Evolutionary conservation across 1,140 invertebrate species (phyloP).

Genomic region (Bombus sibiricus): DNA sequence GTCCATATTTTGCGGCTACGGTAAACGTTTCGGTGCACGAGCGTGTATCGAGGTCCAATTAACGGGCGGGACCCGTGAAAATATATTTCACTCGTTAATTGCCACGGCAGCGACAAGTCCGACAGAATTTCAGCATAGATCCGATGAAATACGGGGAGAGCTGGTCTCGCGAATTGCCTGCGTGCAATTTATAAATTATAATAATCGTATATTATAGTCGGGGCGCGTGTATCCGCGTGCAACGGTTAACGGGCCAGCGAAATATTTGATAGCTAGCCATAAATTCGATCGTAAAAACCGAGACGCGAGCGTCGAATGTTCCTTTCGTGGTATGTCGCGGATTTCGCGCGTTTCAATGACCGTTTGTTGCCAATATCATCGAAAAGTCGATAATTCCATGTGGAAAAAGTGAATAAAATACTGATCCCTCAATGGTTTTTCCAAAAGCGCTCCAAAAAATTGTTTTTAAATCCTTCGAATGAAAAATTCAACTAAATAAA

Average conservation of each 20-base stretch:
- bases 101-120: conserved; percentile 30
- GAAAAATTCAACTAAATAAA: background rate
- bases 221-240: too few species aligned
- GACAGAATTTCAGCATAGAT: conserved; percentile 36
- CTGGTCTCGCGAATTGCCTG: background rate
- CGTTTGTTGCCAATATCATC: too few species aligned
- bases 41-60: conserved; percentile 31
- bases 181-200: conserved; percentile 50
- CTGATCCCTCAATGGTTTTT: background rate
- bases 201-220: conserved; percentile 39
- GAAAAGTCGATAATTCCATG: background rate
- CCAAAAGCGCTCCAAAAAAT: background rate
- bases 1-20: background rate
- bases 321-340: background rate
- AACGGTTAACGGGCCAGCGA: background rate
- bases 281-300: conserved; percentile 35
- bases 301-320: background rate
- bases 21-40: conserved; percentile 7
- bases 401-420: background rate
- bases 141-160: conserved; percentile 36
- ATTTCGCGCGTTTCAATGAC: background rate
- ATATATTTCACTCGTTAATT: conserved; percentile 53
- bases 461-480: background rate
- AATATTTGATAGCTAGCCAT: conserved; percentile 36
- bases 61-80: conserved; percentile 29